Base-by-base conservation (phyloP, 2,113 vertebrate genomes). In the Seriola dumerili region DNA sequence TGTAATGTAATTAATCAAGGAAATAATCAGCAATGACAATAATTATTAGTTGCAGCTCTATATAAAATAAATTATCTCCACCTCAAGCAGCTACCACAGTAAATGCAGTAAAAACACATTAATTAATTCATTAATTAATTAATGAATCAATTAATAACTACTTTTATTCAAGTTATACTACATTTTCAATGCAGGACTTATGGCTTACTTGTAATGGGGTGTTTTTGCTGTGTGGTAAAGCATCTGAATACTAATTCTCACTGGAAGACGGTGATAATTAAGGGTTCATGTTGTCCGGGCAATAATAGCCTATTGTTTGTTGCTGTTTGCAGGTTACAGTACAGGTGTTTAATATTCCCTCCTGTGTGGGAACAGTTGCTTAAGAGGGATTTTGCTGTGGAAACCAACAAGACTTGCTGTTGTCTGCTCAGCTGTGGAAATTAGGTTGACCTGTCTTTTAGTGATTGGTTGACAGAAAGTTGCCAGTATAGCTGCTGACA, bases 401-500 rank as follows among this genome's bases (percentile, higher is more conserved):
- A 70, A 84, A 89, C 86, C 25, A 54, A 68, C 61, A 88, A 90
- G 87, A 88, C 59, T 32, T 72, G 38, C 44, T 78, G 82, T 68
- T 80, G 68, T 73, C 55, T 69, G 50, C 68, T 44, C 58, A 58
- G 38, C 78, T 32, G 32, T 57, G 76, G 57, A 72, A 63, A 76
- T 70, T 32, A 77, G 42, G 8, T 68, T 54, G 69, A 77, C 16
- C n/a, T 80, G 48, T 78, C 46, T 67, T 82, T 78, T 65, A 34
- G 12, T 16, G 23, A 64, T 0, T 40, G 38, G 23, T 68, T 62
- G 46, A 73, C 19, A 48, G 57, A 70, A 42, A 38, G 63, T 48
- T 4, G 63, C 8, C 36, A 40, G 11, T 54, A 12, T 19, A 40
- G 3, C 70, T 68, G 73, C 5, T 79, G 76, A 88, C n/a, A 67